Evolutionary conservation across 2,888 invertebrate species (phyloP).

Genomic region (Cynaeus angustus): DNA sequence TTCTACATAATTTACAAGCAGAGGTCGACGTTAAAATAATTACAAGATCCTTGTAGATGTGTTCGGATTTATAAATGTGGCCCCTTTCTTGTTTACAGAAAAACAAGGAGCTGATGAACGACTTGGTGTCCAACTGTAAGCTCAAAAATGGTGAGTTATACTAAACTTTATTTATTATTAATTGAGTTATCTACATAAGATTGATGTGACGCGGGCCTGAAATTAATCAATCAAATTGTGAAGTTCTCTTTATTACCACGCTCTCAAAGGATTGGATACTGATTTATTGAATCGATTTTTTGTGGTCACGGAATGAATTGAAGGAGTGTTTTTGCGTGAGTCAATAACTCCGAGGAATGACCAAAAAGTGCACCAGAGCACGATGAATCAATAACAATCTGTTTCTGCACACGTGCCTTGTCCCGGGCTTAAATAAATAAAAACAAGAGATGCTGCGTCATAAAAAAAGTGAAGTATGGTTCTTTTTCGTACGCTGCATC

Average conservation of each 20-base stretch:
- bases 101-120: conserved; percentile 85
- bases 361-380: conserved; percentile 7
- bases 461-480: too few species aligned
- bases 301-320: conserved; percentile 24
- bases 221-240: conserved; percentile 42
- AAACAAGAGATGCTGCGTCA: too few species aligned
- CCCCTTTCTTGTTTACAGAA: conserved; percentile 76
- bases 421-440: too few species aligned
- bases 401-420: neutral
- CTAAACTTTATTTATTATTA: conserved; percentile 55
- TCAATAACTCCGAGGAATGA: conserved; percentile 30
- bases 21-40: neutral
- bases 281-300: conserved; percentile 35
- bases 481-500: too few species aligned
- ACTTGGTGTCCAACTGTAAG: conserved; percentile 79
- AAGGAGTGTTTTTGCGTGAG: conserved; percentile 16
- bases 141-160: conserved; percentile 79
- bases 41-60: neutral
- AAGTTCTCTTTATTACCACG: conserved; percentile 6
- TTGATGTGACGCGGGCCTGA: conserved; percentile 22
- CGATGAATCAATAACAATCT: neutral
- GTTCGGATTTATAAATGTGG: conserved; percentile 38
- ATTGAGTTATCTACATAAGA: conserved; percentile 19
- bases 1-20: too few species aligned
- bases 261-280: conserved; percentile 3